Conservation (phyloP, 2,113 vertebrate genomes). For the Salvelinus sp. region DNA sequence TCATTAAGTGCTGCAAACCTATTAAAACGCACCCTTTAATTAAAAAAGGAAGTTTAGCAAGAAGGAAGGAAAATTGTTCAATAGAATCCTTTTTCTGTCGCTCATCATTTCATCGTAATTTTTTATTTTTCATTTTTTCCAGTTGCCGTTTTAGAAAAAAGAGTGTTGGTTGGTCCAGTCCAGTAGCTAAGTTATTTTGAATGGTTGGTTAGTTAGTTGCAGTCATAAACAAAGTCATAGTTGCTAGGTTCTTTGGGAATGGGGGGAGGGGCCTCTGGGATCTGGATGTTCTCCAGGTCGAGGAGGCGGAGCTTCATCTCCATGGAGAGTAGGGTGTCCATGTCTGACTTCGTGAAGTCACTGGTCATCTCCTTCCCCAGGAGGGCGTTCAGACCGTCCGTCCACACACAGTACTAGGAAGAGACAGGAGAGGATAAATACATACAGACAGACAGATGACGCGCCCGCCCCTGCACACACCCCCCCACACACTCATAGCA, state of each 20-base stretch:
- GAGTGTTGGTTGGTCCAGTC: conserved; percentile 68
- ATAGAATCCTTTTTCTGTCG: conserved; percentile 52
- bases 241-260: conserved; percentile 99
- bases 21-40: conserved; percentile 38
- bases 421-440: conserved; percentile 1
- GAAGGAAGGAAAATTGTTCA: conserved; percentile 44
- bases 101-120: conserved; percentile 32
- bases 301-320: conserved; percentile 99
- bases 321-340: conserved; percentile 98
- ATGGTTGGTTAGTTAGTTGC: conserved; percentile 81
- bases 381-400: conserved; percentile 94
- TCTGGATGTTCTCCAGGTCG: conserved; percentile 98
- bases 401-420: conserved; percentile 95
- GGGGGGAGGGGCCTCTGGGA: conserved; percentile 94
- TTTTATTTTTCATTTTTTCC: conserved; percentile 69
- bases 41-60: conserved; percentile 52
- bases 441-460: background rate
- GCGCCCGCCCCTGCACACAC: too few relatives aligned
- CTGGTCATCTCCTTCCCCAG: conserved; percentile 98
- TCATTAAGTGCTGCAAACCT: conserved; percentile 46
- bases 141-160: conserved; percentile 70
- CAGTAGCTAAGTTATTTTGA: conserved; percentile 41
- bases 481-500: background rate
- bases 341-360: conserved; percentile 90
- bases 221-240: conserved; percentile 99